phyloP scores from a whole-genome alignment of 2,113 vertebrate species.

The Cephalopterus ornatus region DNA sequence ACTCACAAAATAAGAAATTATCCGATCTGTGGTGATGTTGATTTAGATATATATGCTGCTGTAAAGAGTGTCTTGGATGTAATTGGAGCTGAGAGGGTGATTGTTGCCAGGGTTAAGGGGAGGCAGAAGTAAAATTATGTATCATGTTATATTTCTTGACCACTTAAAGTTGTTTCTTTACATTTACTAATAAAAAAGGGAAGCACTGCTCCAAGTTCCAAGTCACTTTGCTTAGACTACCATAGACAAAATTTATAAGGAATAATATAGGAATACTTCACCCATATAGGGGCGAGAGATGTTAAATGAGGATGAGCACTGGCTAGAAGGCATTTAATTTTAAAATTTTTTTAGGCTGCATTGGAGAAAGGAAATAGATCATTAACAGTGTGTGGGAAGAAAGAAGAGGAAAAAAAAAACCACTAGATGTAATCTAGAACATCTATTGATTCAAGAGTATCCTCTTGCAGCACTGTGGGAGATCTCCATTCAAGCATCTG shows the following conservation, averaged over 20 bases:
- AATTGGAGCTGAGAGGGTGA: neutral
- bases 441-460: neutral
- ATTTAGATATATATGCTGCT: neutral
- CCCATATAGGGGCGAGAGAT: fast-evolving
- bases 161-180: neutral
- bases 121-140: neutral
- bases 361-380: neutral
- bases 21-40: neutral
- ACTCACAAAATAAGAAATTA: neutral
- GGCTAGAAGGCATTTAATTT: neutral
- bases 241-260: neutral
- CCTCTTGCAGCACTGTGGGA: neutral
- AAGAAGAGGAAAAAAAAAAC: neutral
- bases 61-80: neutral
- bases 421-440: neutral
- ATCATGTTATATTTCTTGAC: neutral
- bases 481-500: neutral
- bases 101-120: neutral
- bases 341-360: neutral
- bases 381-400: neutral
- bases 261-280: neutral
- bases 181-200: neutral
- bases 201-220: neutral
- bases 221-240: neutral
- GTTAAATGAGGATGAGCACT: neutral